These are phyloP conservation scores for Eristalis tenax DNA, from an alignment of 2,888 invertebrate genomes.

Conservation along the genomic window DNA sequence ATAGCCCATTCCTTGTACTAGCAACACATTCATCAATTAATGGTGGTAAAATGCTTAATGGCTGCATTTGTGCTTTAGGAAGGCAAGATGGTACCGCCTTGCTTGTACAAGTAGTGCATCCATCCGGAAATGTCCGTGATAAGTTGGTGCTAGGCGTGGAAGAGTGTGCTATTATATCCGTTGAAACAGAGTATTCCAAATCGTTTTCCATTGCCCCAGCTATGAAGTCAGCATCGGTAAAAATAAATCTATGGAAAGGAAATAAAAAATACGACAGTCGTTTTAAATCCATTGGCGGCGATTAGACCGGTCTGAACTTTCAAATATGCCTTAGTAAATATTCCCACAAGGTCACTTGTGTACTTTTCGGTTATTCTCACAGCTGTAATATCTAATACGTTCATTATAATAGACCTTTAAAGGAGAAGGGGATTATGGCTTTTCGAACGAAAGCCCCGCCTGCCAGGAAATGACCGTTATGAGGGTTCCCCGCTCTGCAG, in stretches of 20 bases:
- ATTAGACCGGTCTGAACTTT: slow-evolving; percentile 58
- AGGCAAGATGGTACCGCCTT: no score
- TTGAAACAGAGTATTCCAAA: no score
- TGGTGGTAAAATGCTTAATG: no score
- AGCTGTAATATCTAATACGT: slow-evolving; percentile 48
- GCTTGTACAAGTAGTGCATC: no score
- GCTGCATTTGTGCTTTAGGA: no score
- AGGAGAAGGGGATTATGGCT: slow-evolving; percentile 38
- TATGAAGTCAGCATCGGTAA: slow-evolving; percentile 59
- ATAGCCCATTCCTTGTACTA: no score
- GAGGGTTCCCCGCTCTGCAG: slow-evolving; percentile 43
- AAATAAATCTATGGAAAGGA: slow-evolving; percentile 60
- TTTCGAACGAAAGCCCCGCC: slow-evolving; percentile 42
- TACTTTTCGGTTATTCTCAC: slow-evolving; percentile 46
- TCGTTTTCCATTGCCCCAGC: slow-evolving; percentile 7
- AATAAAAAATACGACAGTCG: slow-evolving; percentile 62
- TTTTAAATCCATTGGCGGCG: slow-evolving; percentile 55
- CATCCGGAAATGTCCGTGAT: no score
- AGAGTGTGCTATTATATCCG: no score
- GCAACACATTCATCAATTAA: no score
- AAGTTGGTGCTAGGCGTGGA: no score
- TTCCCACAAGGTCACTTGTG: slow-evolving; percentile 42
- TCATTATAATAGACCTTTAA: slow-evolving; percentile 63
- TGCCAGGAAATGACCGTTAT: slow-evolving; percentile 44
- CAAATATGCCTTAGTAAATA: slow-evolving; percentile 55